Base-by-base conservation (phyloP, 2,888 invertebrate genomes). In the Amphipoea oculea region DNA sequence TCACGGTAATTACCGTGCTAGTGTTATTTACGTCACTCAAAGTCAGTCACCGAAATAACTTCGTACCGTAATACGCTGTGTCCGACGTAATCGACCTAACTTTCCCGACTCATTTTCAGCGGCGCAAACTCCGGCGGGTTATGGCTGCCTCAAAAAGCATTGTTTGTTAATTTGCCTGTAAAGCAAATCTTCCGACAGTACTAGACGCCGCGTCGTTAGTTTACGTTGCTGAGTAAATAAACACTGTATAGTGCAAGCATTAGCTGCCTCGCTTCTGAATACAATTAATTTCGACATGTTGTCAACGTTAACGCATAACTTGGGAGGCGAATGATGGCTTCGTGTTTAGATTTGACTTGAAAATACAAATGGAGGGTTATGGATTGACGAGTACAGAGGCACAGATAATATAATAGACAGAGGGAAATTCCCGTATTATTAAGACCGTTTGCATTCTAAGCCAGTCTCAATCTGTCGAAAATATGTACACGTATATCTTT, bases 221-320 rank as follows among this genome's bases (percentile, higher is more conserved):
- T 76, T 60, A 76, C 60, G 42, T 83, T 73, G 48, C 20, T 23
- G 57, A 45, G 71, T 73, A 76, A 83, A 83, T 84, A 86, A 86
- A 86, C 84, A 86, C 20, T 0, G 68, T 69, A 66, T 40, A 71
- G 69, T 75, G 75, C 78, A 83, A 75, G 73, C 86, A 83, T 83
- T 83, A 80, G 57, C 65, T 69, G 51, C 29, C n/a, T 74, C 73
- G 78, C 54, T 68, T 84, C 73, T 78, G 84, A 78, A 86, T 78
- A 87, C 70, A 83, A 78, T 78, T 83, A 78, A 73, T 69, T 73
- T 69, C 63, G n/a, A 70, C 69, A 73, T 83, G 6, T 84, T 86
- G 87, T 86, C 69, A 78, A 75, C 48, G 29, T 48, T n/a, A 71
- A 54, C 20, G 48, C 73, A 70, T 57, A 76, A 73, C 70, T 65